Conservation (phyloP, 2,113 vertebrate species). For the Procavia capensis region DNA sequence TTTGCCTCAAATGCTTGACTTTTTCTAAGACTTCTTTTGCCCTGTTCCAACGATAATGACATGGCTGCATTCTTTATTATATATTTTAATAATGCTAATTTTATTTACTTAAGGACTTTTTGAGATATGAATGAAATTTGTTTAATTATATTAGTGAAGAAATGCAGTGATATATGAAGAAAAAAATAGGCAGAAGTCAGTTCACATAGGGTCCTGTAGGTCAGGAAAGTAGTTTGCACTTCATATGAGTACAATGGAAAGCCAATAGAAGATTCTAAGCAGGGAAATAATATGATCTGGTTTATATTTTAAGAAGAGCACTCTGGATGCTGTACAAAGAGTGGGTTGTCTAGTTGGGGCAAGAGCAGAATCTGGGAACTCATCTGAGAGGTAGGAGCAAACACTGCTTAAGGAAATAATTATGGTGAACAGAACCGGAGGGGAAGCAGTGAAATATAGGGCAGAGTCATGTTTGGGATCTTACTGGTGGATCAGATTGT, state of each 20-base stretch:
- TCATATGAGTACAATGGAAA: neutral
- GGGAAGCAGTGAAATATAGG: neutral
- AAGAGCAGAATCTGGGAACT: neutral
- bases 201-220: neutral
- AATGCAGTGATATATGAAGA: neutral
- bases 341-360: neutral
- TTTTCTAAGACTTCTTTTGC: conserved; percentile 41
- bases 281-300: neutral
- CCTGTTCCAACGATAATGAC: neutral
- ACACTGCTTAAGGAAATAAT: neutral
- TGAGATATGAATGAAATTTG: neutral
- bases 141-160: conserved; percentile 36
- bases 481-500: neutral
- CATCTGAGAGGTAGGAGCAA: neutral
- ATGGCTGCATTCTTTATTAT: neutral
- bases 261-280: neutral
- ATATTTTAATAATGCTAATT: conserved; percentile 18
- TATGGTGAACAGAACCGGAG: neutral
- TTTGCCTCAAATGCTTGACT: neutral
- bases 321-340: neutral
- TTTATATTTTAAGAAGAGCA: neutral
- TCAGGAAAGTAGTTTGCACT: neutral
- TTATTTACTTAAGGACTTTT: conserved; percentile 22
- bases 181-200: too few relatives aligned
- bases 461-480: too few relatives aligned